A percentile compares a stretch with the other conserved stretches of the same genome.
Conservation (phyloP, 2,113 vertebrate species). For the Myrmecophaga tridactyla region DNA sequence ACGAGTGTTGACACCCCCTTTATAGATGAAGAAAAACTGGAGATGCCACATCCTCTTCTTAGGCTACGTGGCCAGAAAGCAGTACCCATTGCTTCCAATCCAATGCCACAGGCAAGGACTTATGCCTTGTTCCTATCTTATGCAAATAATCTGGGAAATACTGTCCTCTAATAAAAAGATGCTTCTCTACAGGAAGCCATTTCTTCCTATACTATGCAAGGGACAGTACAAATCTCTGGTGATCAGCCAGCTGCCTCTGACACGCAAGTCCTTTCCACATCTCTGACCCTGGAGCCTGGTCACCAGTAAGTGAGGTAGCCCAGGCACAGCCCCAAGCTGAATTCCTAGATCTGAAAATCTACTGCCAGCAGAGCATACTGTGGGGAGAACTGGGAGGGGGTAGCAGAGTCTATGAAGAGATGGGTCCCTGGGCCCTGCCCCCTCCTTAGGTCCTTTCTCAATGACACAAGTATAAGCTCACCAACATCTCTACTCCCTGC, state of each 20-base stretch:
- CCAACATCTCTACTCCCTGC: not conserved
- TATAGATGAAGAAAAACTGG: not conserved
- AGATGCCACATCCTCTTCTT: not conserved
- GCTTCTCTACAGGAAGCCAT: not conserved
- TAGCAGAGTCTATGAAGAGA: not conserved
- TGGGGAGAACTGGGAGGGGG: fast-evolving
- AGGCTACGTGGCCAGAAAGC: not conserved
- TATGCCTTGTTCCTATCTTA: not conserved
- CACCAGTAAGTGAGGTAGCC: not conserved
- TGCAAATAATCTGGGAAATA: not conserved
- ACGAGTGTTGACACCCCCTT: not conserved
- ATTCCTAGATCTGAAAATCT: not conserved
- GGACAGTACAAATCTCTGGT: not conserved
- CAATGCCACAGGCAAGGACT: not conserved
- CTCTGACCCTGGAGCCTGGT: not conserved
- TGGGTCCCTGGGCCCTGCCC: not conserved
- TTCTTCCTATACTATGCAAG: not conserved
- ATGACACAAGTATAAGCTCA: not conserved
- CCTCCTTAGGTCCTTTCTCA: not conserved
- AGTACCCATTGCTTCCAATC: not conserved
- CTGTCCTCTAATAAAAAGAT: not conserved
- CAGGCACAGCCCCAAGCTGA: not conserved
- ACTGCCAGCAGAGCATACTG: not conserved
- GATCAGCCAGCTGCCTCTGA: not conserved
- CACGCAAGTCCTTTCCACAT: not conserved